phyloP scores from a whole-genome alignment of 2,888 invertebrate species.

The Limnephilus auricula region DNA sequence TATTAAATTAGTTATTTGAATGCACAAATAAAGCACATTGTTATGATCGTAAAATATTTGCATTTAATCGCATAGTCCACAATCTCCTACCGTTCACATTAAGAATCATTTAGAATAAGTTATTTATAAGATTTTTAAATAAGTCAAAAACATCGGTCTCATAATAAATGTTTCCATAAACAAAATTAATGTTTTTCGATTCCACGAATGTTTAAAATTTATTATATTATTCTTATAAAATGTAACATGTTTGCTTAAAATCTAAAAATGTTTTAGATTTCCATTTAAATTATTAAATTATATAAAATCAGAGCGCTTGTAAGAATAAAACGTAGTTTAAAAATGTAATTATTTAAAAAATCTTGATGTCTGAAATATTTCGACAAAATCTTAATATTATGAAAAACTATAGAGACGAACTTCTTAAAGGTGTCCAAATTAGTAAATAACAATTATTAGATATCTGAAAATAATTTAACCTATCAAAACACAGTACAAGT shows the following conservation, averaged over 20 bases:
- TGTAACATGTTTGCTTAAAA: background rate
- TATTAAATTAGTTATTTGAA: background rate
- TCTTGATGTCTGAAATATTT: background rate
- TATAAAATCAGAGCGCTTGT: background rate
- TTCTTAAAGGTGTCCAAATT: constrained; percentile 2
- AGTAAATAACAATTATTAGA: background rate
- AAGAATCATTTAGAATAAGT: background rate
- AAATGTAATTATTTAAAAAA: background rate
- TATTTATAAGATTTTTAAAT: background rate
- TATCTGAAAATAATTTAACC: background rate
- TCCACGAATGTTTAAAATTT: background rate
- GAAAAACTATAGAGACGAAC: background rate
- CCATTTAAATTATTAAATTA: background rate
- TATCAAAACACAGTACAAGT: background rate
- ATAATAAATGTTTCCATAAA: background rate
- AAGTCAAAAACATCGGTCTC: background rate
- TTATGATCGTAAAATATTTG: background rate
- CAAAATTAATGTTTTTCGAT: background rate
- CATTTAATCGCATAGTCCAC: background rate
- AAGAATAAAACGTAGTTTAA: background rate
- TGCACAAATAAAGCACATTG: background rate
- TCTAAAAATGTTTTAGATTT: background rate
- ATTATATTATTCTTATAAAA: background rate
- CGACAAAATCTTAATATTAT: background rate
- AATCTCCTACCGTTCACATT: background rate